A percentile compares a stretch with the other conserved stretches of the same genome.
phyloP scores from a whole-genome alignment of 2,888 invertebrate species.

The Asteroscopus sphinx region DNA sequence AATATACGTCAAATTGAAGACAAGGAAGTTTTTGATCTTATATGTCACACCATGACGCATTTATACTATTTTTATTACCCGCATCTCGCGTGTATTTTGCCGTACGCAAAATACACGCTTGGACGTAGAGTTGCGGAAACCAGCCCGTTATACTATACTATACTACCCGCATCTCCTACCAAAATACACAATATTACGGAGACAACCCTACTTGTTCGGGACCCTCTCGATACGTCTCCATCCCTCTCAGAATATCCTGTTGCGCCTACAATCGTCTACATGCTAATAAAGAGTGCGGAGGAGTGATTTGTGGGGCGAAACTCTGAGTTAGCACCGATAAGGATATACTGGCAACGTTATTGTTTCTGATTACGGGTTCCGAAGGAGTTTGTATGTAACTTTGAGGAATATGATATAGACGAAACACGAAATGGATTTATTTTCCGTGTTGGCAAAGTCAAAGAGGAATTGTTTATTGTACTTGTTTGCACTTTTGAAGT shows the following conservation, averaged over 20 bases:
- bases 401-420: slow-evolving; percentile 2
- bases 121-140: too few relatives aligned
- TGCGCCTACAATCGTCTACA: slow-evolving; percentile 84
- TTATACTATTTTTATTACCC: not conserved
- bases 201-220: slow-evolving; percentile 59
- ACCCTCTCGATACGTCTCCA: slow-evolving; percentile 79
- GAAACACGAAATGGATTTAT: slow-evolving; percentile 10
- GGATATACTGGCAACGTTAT: slow-evolving; percentile 47
- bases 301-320: slow-evolving; percentile 80
- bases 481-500: not conserved
- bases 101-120: too few relatives aligned
- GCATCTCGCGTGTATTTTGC: too few relatives aligned
- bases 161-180: not conserved
- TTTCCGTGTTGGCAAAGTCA: slow-evolving; percentile 6
- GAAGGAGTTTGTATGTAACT: slow-evolving; percentile 42
- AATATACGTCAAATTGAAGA: too few relatives aligned
- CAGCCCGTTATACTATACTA: too few relatives aligned
- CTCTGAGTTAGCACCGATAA: slow-evolving; percentile 51
- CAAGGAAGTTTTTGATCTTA: not conserved
- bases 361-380: slow-evolving; percentile 50
- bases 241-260: slow-evolving; percentile 86
- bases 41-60: not conserved
- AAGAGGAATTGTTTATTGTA: not conserved
- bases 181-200: not conserved
- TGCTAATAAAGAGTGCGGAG: slow-evolving; percentile 81